A percentile compares a stretch with the other conserved stretches of the same genome.
phyloP scores from a whole-genome alignment of 2,113 vertebrate species.

The Jaculus jaculus region DNA sequence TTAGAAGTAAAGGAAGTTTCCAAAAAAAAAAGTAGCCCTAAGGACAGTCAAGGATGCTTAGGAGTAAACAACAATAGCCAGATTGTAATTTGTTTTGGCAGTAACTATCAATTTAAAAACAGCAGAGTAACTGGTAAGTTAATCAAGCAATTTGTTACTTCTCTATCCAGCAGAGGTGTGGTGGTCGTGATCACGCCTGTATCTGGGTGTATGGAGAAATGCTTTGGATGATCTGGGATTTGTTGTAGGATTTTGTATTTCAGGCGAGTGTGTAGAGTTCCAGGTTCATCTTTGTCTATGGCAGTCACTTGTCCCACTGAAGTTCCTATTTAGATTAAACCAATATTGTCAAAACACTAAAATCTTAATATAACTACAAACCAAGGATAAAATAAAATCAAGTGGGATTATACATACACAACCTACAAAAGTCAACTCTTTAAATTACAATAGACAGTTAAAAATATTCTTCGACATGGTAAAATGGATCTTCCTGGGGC shows the following conservation, averaged over 20 bases:
- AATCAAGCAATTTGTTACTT: constrained; percentile 83
- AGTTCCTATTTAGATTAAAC: constrained; percentile 83
- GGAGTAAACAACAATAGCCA: neutral
- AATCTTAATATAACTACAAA: neutral
- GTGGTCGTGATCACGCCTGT: constrained; percentile 86
- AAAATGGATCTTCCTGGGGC: neutral
- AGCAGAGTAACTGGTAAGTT: neutral
- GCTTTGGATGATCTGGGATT: constrained; percentile 53
- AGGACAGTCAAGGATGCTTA: neutral
- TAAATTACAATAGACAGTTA: neutral
- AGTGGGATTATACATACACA: neutral
- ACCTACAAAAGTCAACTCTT: neutral
- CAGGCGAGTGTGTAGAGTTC: constrained; percentile 84
- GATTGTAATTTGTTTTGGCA: neutral
- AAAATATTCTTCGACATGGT: neutral
- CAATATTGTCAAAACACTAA: neutral
- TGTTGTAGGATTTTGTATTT: constrained; percentile 86
- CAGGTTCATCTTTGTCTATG: constrained; percentile 87
- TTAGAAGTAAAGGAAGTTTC: neutral
- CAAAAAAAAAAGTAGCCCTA: neutral
- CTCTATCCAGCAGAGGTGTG: constrained; percentile 87
- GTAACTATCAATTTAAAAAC: neutral
- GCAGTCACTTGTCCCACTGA: constrained; percentile 86
- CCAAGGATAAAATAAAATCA: neutral
- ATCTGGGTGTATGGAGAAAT: constrained; percentile 85